phyloP scores from a whole-genome alignment of 92 coral and sea anemone genomes.

The Pocillopora meandrina region DNA sequence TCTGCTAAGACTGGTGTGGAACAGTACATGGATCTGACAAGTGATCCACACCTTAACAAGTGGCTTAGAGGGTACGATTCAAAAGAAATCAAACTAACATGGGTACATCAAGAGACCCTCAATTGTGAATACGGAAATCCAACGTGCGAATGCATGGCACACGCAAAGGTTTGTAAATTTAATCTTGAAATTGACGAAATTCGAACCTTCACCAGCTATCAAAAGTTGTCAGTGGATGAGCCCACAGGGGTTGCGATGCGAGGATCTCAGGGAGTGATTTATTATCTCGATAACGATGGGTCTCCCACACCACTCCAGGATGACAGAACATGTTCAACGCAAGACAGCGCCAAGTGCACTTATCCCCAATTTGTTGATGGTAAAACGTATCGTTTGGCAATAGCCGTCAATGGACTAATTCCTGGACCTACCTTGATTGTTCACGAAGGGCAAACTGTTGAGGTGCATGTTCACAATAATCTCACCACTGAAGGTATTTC shows the following conservation, averaged over 20 bases:
- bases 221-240: slow-evolving; percentile 13
- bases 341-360: slow-evolving; percentile 41
- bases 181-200: slow-evolving; percentile 1
- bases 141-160: slow-evolving; percentile 26
- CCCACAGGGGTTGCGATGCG: slow-evolving; percentile 24
- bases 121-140: slow-evolving; percentile 31
- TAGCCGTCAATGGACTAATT: slow-evolving; percentile 73
- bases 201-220: slow-evolving; percentile 12
- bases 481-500: slow-evolving; percentile 54
- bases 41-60: slow-evolving; percentile 27
- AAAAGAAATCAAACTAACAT: slow-evolving; percentile 27
- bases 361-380: slow-evolving; percentile 51
- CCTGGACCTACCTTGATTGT: slow-evolving; percentile 82
- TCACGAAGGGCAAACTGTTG: slow-evolving; percentile 63
- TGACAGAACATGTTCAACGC: slow-evolving; percentile 15
- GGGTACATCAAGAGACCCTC: slow-evolving; percentile 26
- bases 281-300: slow-evolving; percentile 24
- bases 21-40: slow-evolving; percentile 28
- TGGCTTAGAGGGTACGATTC: slow-evolving; percentile 32
- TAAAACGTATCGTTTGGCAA: slow-evolving; percentile 48
- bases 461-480: slow-evolving; percentile 48
- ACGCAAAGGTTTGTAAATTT: slow-evolving; percentile 21
- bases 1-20: slow-evolving; percentile 27
- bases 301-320: slow-evolving; percentile 12
- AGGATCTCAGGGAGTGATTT: slow-evolving; percentile 34